Evolutionary conservation across 2,797 vertebrate species (phyloP).

Genomic region (Helicolenus hilgendorfi): DNA sequence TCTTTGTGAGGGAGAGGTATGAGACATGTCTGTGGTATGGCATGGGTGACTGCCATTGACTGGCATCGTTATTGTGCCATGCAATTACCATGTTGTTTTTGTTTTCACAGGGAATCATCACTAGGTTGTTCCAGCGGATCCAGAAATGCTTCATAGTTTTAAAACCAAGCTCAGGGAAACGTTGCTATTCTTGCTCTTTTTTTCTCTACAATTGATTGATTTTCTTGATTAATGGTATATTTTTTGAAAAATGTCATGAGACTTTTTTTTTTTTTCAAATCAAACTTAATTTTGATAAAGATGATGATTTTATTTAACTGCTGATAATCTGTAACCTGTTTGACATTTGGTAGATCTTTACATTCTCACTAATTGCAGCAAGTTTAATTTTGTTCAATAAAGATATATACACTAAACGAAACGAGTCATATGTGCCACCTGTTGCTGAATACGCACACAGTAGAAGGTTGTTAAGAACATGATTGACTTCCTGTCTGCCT

Average conservation of each 20-base stretch:
- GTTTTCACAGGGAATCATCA: conserved; percentile 8
- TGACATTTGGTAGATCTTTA: not conserved
- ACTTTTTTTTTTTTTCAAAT: not conserved
- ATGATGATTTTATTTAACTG: not conserved
- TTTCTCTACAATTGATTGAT: not conserved
- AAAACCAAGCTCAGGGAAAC: not conserved
- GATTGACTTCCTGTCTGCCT: not conserved
- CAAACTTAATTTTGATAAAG: not conserved
- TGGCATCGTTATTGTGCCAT: not conserved
- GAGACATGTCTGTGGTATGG: not conserved
- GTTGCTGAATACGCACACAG: not conserved
- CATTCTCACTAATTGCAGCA: not conserved
- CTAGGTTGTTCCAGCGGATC: not conserved
- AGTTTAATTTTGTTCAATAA: not conserved
- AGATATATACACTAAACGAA: not conserved
- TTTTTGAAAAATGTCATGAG: not conserved
- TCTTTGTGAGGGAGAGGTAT: not conserved
- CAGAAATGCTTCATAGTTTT: not conserved
- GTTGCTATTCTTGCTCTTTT: not conserved
- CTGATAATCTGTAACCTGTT: not conserved
- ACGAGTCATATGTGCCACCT: not conserved
- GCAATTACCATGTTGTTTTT: not conserved
- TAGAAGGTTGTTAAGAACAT: not conserved
- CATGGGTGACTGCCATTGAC: not conserved
- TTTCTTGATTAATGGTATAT: not conserved